Conservation (phyloP, 2,888 invertebrate species). For the Yponomeuta cagnagella region DNA sequence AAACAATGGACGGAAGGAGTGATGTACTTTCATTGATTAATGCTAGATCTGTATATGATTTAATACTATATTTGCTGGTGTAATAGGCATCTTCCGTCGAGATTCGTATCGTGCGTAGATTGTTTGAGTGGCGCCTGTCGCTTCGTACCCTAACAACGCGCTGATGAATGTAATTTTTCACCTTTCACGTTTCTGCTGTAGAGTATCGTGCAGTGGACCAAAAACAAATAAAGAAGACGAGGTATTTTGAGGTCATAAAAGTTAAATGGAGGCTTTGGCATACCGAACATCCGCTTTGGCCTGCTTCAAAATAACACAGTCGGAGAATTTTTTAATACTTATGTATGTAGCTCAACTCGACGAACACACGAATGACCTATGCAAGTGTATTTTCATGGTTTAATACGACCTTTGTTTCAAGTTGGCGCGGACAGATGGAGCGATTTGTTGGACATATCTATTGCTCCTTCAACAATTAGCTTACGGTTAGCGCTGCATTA, state of each 20-base stretch:
- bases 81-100: slow-evolving; percentile 44
- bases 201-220: background rate
- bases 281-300: background rate
- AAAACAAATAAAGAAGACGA: background rate
- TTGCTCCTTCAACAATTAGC: slow-evolving; percentile 25
- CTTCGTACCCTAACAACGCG: slow-evolving; percentile 31
- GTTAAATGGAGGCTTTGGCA: background rate
- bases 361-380: background rate
- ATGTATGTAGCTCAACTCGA: background rate
- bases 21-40: slow-evolving; percentile 53
- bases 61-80: slow-evolving; percentile 40
- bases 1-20: slow-evolving; percentile 61
- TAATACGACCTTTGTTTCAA: slow-evolving; percentile 17
- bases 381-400: background rate
- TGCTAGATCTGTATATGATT: slow-evolving; percentile 45
- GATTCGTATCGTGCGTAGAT: slow-evolving; percentile 32
- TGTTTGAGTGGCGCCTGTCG: slow-evolving; percentile 35
- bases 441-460: slow-evolving; percentile 25
- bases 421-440: background rate
- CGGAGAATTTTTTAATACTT: background rate
- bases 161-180: slow-evolving; percentile 35
- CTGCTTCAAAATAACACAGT: background rate
- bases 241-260: background rate
- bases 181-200: slow-evolving; percentile 28
- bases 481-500: slow-evolving; percentile 17